phyloP scores from a whole-genome alignment of 2,113 vertebrate genomes.

The Epinephelus fuscoguttatus region DNA sequence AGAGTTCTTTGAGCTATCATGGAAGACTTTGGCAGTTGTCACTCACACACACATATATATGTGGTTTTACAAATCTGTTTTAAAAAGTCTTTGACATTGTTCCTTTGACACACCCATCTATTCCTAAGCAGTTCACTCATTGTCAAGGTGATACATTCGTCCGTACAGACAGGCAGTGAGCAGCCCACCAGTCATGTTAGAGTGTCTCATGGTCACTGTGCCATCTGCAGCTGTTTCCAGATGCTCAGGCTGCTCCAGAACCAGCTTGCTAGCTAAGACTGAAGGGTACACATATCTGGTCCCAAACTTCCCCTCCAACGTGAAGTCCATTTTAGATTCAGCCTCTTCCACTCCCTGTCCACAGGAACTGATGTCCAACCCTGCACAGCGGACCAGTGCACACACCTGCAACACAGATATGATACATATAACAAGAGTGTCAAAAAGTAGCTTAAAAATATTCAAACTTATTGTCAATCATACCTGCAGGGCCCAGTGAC shows the following conservation, averaged over 20 bases:
- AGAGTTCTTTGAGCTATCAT: no score
- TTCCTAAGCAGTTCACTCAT: no score
- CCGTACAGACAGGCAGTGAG: constrained; percentile 90
- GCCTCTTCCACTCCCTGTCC: constrained; percentile 88
- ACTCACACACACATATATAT: no score
- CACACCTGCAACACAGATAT: constrained; percentile 85
- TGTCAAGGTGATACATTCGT: no score
- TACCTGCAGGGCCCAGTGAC: constrained; percentile 88
- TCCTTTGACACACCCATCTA: no score
- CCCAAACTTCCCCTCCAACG: constrained; percentile 88
- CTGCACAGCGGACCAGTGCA: constrained; percentile 90
- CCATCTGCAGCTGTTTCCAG: constrained; percentile 79
- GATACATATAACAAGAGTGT: neutral
- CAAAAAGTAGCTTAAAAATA: neutral
- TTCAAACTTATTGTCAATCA: neutral
- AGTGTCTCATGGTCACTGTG: constrained; percentile 86
- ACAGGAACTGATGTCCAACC: constrained; percentile 84
- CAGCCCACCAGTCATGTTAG: constrained; percentile 84
- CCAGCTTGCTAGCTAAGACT: constrained; percentile 86
- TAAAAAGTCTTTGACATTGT: no score
- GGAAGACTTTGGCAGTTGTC: no score
- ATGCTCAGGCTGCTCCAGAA: constrained; percentile 86
- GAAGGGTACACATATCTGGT: constrained; percentile 89
- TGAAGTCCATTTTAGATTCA: constrained; percentile 86
- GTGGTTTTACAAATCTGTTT: no score